Conservation (phyloP, 2,113 vertebrate genomes). For the Pheucticus melanocephalus region DNA sequence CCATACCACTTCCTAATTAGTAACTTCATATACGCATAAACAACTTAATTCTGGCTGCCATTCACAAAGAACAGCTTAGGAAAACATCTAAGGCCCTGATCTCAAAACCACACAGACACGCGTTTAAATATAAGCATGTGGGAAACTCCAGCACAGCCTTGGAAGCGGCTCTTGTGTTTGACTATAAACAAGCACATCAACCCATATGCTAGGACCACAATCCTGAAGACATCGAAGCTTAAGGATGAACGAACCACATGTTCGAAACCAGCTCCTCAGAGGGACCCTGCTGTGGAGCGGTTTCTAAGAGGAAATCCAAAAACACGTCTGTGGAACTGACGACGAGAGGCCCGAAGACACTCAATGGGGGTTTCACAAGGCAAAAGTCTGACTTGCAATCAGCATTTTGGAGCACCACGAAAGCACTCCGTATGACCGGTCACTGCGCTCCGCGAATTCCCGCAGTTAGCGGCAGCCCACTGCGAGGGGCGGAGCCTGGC, state of each 20-base stretch:
- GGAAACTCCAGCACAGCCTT: background rate
- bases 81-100: background rate
- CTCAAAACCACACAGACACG: background rate
- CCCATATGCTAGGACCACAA: background rate
- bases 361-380: accelerated
- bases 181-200: background rate
- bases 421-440: background rate
- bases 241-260: background rate
- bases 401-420: background rate
- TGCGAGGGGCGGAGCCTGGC: background rate
- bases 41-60: background rate
- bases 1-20: background rate
- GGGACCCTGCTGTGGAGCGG: background rate
- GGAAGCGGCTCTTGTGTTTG: background rate
- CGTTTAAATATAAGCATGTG: background rate
- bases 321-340: too few species aligned
- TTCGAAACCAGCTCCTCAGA: background rate
- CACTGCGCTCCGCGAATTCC: too few species aligned
- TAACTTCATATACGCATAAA: background rate
- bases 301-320: background rate
- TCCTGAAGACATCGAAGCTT: background rate
- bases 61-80: background rate
- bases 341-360: too few species aligned
- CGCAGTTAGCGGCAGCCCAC: background rate
- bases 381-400: background rate